Percentiles rank a stretch among this genome's conserved stretches.
Conservation (phyloP, 2,888 invertebrate species). For the Ganaspis brasiliensis region DNA sequence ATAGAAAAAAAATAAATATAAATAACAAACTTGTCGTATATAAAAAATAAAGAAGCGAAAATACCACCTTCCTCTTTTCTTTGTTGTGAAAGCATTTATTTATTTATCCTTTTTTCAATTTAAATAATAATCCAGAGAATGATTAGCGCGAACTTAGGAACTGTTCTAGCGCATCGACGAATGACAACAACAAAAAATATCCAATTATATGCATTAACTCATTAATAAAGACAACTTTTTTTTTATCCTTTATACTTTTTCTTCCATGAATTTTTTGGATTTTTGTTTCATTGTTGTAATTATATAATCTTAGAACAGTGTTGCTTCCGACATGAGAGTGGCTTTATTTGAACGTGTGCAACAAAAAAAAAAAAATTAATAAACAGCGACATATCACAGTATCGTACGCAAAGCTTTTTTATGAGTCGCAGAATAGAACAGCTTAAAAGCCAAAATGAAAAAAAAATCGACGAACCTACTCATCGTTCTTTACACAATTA, state of each 20-base stretch:
- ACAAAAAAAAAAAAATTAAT: constrained; percentile 66
- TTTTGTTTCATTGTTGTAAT: constrained; percentile 58
- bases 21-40: not conserved
- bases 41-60: constrained; percentile 20
- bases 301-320: constrained; percentile 52
- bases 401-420: constrained; percentile 75
- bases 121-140: constrained; percentile 40
- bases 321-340: constrained; percentile 66
- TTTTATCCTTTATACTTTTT: constrained; percentile 15
- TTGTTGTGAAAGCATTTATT: constrained; percentile 43
- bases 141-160: constrained; percentile 34
- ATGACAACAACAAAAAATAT: not conserved
- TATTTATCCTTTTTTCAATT: constrained; percentile 36
- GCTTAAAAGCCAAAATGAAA: constrained; percentile 72
- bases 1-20: not conserved
- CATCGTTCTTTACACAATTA: constrained; percentile 52
- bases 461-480: constrained; percentile 34
- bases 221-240: constrained; percentile 31
- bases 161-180: constrained; percentile 37
- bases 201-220: constrained; percentile 2
- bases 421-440: constrained; percentile 76
- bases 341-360: constrained; percentile 67
- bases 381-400: constrained; percentile 78
- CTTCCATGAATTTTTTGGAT: constrained; percentile 32
- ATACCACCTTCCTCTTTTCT: not conserved